These are phyloP conservation scores for Drosophila mercatorum DNA, from an alignment of 2,888 invertebrate species.

Conservation along the genomic window DNA sequence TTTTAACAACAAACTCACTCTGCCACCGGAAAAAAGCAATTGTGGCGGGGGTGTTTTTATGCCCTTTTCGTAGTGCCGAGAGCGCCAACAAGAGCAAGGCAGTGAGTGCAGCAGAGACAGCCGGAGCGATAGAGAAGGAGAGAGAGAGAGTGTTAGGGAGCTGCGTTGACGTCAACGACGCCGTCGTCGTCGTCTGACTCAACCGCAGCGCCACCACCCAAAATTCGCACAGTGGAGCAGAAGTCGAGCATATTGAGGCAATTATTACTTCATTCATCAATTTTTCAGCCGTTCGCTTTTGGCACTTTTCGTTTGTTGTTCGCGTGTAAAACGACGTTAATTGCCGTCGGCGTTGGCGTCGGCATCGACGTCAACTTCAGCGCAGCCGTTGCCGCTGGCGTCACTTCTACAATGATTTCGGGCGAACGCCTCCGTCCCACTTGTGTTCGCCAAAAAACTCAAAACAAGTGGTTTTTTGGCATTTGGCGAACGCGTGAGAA, in stretches of 20 bases:
- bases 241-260: constrained; percentile 45
- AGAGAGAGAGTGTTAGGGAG: constrained; percentile 29
- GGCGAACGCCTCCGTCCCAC: constrained; percentile 3
- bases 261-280: constrained; percentile 72
- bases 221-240: constrained; percentile 68
- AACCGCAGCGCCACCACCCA: constrained; percentile 70
- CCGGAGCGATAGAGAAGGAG: constrained; percentile 17
- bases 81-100: constrained; percentile 20
- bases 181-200: constrained; percentile 43
- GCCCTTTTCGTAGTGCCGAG: constrained; percentile 32
- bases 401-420: constrained; percentile 34
- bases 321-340: constrained; percentile 41
- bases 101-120: constrained; percentile 7
- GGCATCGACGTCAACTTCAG: background rate
- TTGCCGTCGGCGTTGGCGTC: constrained; percentile 24
- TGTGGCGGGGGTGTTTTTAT: constrained; percentile 64
- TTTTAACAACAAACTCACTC: constrained; percentile 24
- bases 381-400: constrained; percentile 13
- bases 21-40: constrained; percentile 54
- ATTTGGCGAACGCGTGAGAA: constrained; percentile 54
- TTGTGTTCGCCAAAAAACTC: constrained; percentile 36
- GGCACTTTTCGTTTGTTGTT: constrained; percentile 27
- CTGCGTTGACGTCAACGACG: constrained; percentile 61
- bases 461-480: constrained; percentile 56
- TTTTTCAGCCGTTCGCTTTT: constrained; percentile 38